A percentile compares a stretch with the other conserved stretches of the same genome.
phyloP scores from a whole-genome alignment of 2,797 vertebrate species.

The Centropyge bicolor region DNA sequence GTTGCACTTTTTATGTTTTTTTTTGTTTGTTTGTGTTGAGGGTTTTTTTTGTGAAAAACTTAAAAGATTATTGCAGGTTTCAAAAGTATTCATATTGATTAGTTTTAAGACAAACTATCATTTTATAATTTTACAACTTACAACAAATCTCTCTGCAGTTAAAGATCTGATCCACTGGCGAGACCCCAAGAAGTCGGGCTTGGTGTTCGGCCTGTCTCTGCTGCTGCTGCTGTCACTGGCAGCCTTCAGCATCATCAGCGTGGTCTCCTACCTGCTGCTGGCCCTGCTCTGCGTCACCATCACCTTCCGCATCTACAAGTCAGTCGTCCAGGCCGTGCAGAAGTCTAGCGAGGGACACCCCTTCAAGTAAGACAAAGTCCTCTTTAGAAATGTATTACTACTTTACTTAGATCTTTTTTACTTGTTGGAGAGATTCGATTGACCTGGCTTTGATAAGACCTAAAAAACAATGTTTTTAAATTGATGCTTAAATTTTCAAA shows the following conservation, averaged over 20 bases:
- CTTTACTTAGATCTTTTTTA: background rate
- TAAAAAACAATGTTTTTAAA: background rate
- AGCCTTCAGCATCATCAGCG: constrained; percentile 95
- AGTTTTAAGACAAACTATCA: too few relatives aligned
- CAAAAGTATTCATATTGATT: too few relatives aligned
- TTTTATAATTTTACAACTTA: too few relatives aligned
- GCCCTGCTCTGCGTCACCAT: constrained; percentile 94
- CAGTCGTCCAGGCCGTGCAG: constrained; percentile 93
- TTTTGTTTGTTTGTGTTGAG: too few relatives aligned
- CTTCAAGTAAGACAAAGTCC: constrained; percentile 88
- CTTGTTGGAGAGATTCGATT: background rate
- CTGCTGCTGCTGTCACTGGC: constrained; percentile 93
- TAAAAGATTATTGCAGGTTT: too few relatives aligned
- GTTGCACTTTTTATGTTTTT: too few relatives aligned
- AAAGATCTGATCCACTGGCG: constrained; percentile 93
- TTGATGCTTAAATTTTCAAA: background rate
- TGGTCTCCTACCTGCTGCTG: constrained; percentile 92
- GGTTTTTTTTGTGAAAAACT: too few relatives aligned
- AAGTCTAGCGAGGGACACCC: constrained; percentile 93
- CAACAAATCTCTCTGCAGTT: constrained; percentile 76
- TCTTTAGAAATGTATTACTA: fast-evolving
- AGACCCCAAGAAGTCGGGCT: constrained; percentile 92
- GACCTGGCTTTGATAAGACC: background rate
- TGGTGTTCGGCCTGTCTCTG: constrained; percentile 91
- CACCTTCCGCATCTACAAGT: constrained; percentile 95